These are phyloP conservation scores for Cerceris rybyensis DNA, from an alignment of 2,888 invertebrate genomes.

Conservation along the genomic window DNA sequence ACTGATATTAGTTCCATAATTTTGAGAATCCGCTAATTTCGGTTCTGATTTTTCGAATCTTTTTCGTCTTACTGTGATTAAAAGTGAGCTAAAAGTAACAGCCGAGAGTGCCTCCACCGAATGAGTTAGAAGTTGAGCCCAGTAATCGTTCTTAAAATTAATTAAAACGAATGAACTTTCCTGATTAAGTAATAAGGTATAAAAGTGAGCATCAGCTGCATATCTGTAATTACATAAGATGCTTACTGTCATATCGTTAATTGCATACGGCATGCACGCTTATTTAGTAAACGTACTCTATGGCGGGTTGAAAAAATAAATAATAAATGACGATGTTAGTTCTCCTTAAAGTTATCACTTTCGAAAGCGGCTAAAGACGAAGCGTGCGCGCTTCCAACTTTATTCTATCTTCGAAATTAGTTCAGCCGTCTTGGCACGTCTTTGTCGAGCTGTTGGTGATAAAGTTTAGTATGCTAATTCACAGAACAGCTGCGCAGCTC, in stretches of 20 bases:
- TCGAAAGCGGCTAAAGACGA: conserved; percentile 61
- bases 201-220: not conserved
- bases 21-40: too few relatives aligned
- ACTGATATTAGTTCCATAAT: too few relatives aligned
- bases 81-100: too few relatives aligned
- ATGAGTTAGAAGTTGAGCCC: too few relatives aligned
- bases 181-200: not conserved
- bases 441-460: conserved; percentile 82
- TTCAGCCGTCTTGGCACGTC: conserved; percentile 82
- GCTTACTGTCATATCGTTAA: conserved; percentile 3
- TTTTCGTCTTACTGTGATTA: too few relatives aligned
- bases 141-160: too few relatives aligned
- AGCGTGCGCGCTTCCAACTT: conserved; percentile 72
- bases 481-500: conserved; percentile 79
- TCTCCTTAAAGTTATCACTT: conserved; percentile 70
- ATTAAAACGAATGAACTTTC: not conserved
- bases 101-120: too few relatives aligned
- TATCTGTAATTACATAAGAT: not conserved
- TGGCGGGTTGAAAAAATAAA: conserved; percentile 63
- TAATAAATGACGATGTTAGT: conserved; percentile 73
- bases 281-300: not conserved
- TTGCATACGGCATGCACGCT: not conserved
- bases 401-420: conserved; percentile 82
- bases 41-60: too few relatives aligned
- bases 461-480: conserved; percentile 82